phyloP scores from a whole-genome alignment of 1,140 invertebrate species.

The Hylaeus volcanicus region DNA sequence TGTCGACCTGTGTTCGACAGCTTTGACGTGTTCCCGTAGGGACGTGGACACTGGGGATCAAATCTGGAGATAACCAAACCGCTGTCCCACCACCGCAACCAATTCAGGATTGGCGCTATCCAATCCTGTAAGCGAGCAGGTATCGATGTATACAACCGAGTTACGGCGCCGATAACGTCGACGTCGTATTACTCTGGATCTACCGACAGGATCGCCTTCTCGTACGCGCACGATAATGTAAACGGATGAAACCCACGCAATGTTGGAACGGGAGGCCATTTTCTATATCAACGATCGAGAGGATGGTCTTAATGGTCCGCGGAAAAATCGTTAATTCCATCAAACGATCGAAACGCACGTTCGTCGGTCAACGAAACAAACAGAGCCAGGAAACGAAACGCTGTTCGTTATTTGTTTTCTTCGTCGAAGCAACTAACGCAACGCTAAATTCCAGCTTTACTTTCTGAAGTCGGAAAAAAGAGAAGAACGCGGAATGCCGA shows the following conservation, averaged over 20 bases:
- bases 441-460: too few species aligned
- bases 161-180: slow-evolving; percentile 43
- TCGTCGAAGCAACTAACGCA: too few species aligned
- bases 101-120: slow-evolving; percentile 54
- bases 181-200: slow-evolving; percentile 36
- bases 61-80: slow-evolving; percentile 66
- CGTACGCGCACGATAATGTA: slow-evolving; percentile 14
- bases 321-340: too few species aligned
- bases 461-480: too few species aligned
- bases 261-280: not conserved
- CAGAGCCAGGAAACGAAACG: not conserved
- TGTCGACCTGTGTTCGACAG: slow-evolving; percentile 62
- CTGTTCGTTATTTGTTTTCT: too few species aligned
- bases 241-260: not conserved
- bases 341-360: too few species aligned
- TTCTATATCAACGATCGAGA: not conserved
- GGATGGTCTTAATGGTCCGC: too few species aligned
- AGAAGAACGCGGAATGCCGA: too few species aligned
- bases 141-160: slow-evolving; percentile 45
- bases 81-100: slow-evolving; percentile 54
- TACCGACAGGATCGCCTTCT: not conserved
- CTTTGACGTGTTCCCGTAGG: slow-evolving; percentile 61
- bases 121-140: slow-evolving; percentile 34
- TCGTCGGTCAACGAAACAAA: too few species aligned
- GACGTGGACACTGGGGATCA: slow-evolving; percentile 56